phyloP scores from a whole-genome alignment of 2,113 vertebrate genomes.

The Archilochus colubris region DNA sequence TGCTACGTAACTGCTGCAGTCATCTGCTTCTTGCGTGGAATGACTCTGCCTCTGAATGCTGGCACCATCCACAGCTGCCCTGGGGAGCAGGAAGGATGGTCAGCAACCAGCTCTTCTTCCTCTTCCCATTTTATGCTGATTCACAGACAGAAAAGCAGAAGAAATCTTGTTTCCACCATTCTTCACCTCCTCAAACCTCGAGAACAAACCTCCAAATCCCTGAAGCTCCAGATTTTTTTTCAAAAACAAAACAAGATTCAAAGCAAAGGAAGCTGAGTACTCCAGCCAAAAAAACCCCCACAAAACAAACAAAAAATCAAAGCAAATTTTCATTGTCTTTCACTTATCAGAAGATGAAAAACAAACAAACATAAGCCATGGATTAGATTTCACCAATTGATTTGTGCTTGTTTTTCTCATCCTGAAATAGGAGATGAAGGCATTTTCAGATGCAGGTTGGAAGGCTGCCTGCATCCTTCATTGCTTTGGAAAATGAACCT shows the following conservation, averaged over 20 bases:
- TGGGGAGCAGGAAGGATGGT: background rate
- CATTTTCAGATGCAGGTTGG: background rate
- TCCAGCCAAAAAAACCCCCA: background rate
- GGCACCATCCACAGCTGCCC: background rate
- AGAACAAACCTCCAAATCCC: background rate
- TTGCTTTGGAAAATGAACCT: background rate
- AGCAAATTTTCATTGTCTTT: background rate
- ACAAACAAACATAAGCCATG: background rate
- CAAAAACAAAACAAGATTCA: background rate
- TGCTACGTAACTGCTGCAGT: background rate
- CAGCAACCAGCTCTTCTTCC: background rate
- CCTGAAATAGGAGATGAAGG: background rate
- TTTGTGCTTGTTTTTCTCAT: background rate
- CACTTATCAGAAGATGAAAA: background rate
- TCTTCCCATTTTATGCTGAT: background rate
- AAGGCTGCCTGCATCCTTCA: background rate
- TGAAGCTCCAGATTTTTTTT: background rate
- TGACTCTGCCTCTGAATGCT: rapidly evolving
- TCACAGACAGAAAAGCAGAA: background rate
- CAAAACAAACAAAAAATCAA: background rate
- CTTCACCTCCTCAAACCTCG: background rate
- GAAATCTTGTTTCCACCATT: background rate
- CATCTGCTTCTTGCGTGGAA: rapidly evolving
- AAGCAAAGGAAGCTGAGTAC: background rate
- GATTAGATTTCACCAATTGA: conserved; percentile 1